These are phyloP conservation scores for Clistopyga incitator DNA, from an alignment of 2,888 invertebrate species.

Conservation along the genomic window DNA sequence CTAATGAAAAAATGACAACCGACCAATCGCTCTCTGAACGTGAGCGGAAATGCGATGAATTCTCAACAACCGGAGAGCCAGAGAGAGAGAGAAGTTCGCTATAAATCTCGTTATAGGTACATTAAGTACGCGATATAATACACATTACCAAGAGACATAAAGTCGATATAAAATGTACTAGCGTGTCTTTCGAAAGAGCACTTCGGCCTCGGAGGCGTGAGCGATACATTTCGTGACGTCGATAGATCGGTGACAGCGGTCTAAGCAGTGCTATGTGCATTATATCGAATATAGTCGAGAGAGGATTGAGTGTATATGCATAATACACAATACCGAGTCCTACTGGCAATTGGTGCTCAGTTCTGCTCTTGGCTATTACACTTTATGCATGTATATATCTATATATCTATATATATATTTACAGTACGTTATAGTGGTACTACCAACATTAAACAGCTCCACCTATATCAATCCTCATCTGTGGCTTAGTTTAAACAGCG, in stretches of 20 bases:
- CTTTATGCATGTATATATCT: slow-evolving; percentile 35
- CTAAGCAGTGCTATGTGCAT: slow-evolving; percentile 29
- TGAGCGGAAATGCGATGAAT: slow-evolving; percentile 60
- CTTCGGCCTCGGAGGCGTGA: slow-evolving; percentile 65
- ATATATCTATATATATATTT: no score
- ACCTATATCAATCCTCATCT: slow-evolving; percentile 54
- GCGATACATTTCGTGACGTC: slow-evolving; percentile 67
- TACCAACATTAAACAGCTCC: slow-evolving; percentile 6
- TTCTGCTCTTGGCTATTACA: slow-evolving; percentile 24
- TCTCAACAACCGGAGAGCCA: slow-evolving; percentile 52
- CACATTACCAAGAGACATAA: slow-evolving; percentile 31
- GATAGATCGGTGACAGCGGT: slow-evolving; percentile 66
- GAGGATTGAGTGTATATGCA: background rate
- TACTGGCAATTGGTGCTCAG: background rate
- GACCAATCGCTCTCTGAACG: slow-evolving; percentile 37
- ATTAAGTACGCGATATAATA: slow-evolving; percentile 28
- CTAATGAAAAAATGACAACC: slow-evolving; percentile 48
- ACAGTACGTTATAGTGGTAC: slow-evolving; percentile 14
- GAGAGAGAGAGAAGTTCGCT: slow-evolving; percentile 45
- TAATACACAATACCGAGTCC: slow-evolving; percentile 23
- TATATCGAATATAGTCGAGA: background rate
- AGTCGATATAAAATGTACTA: slow-evolving; percentile 60
- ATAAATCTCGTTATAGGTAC: slow-evolving; percentile 61
- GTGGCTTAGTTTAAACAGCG: slow-evolving; percentile 55
- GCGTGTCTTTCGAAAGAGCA: slow-evolving; percentile 66